Percentiles rank a stretch among this genome's conserved stretches.
These are phyloP conservation scores for Corythaeola cristata DNA, from an alignment of 2,113 vertebrate species.

Conservation along the genomic window DNA sequence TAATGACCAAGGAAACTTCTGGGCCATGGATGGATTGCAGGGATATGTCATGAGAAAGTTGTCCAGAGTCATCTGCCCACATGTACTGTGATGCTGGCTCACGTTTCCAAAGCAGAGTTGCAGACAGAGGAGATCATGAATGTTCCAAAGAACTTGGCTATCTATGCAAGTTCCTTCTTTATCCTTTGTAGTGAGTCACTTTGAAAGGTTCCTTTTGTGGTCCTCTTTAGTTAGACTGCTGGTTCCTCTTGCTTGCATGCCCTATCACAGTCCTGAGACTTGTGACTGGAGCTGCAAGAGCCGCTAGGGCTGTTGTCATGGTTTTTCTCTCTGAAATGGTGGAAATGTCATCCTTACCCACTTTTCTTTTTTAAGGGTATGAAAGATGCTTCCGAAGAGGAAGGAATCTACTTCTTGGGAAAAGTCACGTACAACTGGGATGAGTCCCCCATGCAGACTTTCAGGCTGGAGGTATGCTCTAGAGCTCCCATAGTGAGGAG, in stretches of 20 bases:
- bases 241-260: background rate
- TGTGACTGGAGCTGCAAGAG: background rate
- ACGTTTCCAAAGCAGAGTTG: slow-evolving; percentile 9
- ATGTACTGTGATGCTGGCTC: slow-evolving; percentile 28
- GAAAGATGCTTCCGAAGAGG: background rate
- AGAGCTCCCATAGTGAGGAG: background rate
- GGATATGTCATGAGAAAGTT: slow-evolving; percentile 19
- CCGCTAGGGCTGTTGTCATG: background rate
- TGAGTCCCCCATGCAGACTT: background rate
- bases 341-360: background rate
- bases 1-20: slow-evolving; percentile 18
- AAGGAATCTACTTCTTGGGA: background rate
- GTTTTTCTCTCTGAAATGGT: background rate
- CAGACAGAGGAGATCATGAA: background rate
- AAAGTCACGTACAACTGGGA: background rate
- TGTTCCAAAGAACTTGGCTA: background rate
- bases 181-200: background rate
- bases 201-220: slow-evolving; percentile 20
- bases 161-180: slow-evolving; percentile 27
- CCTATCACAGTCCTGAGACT: background rate
- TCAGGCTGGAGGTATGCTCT: background rate
- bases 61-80: slow-evolving; percentile 2
- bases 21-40: slow-evolving; percentile 16
- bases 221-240: background rate
- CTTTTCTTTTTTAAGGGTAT: background rate